A percentile compares a stretch with the other conserved stretches of the same genome.
These are phyloP conservation scores for Numida meleagris DNA, from an alignment of 2,113 vertebrate species.

Conservation along the genomic window DNA sequence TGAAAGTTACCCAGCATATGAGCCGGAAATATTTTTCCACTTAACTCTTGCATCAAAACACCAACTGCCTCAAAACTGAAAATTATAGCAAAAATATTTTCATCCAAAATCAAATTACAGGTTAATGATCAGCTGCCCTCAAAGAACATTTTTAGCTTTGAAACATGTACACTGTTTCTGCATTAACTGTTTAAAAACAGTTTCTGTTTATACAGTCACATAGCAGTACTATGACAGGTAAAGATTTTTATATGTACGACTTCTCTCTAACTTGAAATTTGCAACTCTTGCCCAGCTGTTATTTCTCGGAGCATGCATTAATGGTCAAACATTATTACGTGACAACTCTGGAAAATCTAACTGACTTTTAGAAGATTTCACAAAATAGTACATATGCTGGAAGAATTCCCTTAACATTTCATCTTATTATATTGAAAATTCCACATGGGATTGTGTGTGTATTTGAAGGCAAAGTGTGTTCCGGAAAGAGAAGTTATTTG, in stretches of 20 bases:
- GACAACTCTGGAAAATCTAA: background rate
- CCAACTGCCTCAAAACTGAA: background rate
- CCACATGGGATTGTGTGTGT: fast-evolving
- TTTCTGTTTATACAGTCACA: background rate
- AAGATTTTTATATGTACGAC: background rate
- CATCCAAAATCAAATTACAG: background rate
- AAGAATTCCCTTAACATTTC: background rate
- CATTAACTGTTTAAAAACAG: background rate
- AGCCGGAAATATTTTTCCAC: background rate
- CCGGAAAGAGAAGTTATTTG: background rate
- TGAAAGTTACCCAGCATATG: background rate
- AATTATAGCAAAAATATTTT: background rate
- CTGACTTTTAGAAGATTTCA: background rate
- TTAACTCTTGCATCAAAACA: background rate
- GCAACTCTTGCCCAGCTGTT: background rate
- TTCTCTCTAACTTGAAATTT: background rate
- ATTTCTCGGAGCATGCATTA: background rate
- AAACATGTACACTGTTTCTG: background rate
- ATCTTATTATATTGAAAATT: background rate
- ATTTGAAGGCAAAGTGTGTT: background rate
- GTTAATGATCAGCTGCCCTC: background rate
- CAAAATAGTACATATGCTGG: background rate
- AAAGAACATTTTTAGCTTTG: background rate
- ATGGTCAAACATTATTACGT: background rate
- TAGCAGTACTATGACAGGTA: background rate